Conservation (phyloP, 2,888 invertebrate species). For the Agonum fuliginosum region DNA sequence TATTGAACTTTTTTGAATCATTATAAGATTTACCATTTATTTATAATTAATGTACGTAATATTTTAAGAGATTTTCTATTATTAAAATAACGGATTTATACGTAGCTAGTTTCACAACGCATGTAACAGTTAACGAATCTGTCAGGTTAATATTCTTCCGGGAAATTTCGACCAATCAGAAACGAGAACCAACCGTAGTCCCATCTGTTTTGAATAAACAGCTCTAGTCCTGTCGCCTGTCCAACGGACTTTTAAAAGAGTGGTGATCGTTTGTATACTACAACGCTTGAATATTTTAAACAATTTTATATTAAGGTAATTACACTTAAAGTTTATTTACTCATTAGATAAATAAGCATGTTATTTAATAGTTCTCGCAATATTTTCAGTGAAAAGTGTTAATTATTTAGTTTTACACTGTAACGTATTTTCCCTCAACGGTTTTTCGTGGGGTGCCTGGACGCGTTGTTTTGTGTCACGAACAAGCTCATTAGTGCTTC, state of each 20-base stretch:
- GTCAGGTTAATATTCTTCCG: slow-evolving; percentile 44
- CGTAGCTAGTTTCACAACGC: slow-evolving; percentile 43
- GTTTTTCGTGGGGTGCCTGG: slow-evolving; percentile 30
- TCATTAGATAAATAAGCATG: neutral
- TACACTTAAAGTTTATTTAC: neutral
- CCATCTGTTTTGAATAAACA: slow-evolving; percentile 60
- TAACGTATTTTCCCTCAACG: slow-evolving; percentile 41
- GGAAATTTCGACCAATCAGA: slow-evolving; percentile 61
- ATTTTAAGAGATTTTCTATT: neutral
- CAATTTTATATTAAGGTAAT: neutral
- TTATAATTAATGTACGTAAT: neutral
- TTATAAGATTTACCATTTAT: neutral
- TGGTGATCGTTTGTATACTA: slow-evolving; percentile 45
- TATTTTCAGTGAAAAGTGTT: slow-evolving; percentile 17
- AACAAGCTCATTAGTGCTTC: neutral
- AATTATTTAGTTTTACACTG: neutral
- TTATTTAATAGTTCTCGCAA: neutral
- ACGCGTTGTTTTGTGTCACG: slow-evolving; percentile 34
- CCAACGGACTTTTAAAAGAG: slow-evolving; percentile 57
- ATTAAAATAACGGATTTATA: slow-evolving; percentile 16
- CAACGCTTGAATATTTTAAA: slow-evolving; percentile 6
- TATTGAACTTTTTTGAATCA: neutral
- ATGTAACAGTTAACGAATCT: slow-evolving; percentile 10
- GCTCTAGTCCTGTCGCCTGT: slow-evolving; percentile 52
- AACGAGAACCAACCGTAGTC: slow-evolving; percentile 58